A percentile compares a stretch with the other conserved stretches of the same genome.
Evolutionary conservation across 1,140 invertebrate genomes (phyloP).

Genomic region (Tribolium madens): DNA sequence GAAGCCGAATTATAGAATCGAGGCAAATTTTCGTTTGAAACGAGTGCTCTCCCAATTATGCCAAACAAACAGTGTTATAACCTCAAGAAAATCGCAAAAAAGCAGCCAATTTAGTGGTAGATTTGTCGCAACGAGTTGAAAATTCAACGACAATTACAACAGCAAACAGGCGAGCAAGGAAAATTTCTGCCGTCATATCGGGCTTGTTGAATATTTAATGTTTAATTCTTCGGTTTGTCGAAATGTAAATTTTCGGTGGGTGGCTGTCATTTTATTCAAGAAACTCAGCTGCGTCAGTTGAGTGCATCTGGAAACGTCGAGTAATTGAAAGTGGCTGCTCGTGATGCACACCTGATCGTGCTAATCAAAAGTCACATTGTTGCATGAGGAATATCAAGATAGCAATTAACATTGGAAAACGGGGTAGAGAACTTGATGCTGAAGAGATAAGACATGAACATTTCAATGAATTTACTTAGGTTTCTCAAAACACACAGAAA

Average conservation of each 20-base stretch:
- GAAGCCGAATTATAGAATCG: too few relatives aligned
- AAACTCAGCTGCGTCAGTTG: background rate
- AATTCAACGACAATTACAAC: background rate
- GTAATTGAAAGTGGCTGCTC: conserved; percentile 1
- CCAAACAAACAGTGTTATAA: background rate
- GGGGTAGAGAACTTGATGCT: too few relatives aligned
- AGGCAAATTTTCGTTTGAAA: background rate
- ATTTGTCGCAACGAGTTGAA: background rate
- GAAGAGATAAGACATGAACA: too few relatives aligned
- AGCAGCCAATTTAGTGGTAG: background rate
- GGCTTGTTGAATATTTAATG: conserved; percentile 12
- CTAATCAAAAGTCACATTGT: conserved; percentile 11
- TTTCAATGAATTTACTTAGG: too few relatives aligned
- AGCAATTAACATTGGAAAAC: background rate
- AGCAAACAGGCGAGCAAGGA: background rate
- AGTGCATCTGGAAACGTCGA: background rate
- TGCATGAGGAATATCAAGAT: background rate
- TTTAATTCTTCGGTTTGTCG: conserved; percentile 10
- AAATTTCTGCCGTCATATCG: background rate
- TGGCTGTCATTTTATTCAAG: background rate
- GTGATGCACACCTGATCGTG: conserved; percentile 13
- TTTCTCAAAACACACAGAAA: too few relatives aligned
- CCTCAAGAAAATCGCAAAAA: background rate
- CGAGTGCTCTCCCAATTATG: background rate
- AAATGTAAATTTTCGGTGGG: conserved; percentile 6